Conservation (phyloP, 1,140 invertebrate genomes). For the Cydia fagiglandana region DNA sequence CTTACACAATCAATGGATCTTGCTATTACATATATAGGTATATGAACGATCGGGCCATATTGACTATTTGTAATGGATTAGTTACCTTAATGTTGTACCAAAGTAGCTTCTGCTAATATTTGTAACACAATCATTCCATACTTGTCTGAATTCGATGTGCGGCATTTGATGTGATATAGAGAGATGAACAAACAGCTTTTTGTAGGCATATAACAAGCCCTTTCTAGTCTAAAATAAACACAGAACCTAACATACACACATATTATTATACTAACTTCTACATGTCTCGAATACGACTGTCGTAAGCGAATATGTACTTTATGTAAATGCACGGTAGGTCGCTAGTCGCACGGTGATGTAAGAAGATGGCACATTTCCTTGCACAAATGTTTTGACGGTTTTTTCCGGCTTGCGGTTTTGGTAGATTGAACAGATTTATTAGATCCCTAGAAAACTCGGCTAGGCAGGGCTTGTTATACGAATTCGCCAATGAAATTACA, state of each 20-base stretch:
- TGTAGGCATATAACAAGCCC: not conserved
- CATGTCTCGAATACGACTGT: not conserved
- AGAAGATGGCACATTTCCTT: not conserved
- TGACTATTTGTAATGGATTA: constrained; percentile 26
- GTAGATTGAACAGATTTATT: not conserved
- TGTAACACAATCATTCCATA: constrained; percentile 63
- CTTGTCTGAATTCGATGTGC: constrained; percentile 61
- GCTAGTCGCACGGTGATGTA: too few species aligned
- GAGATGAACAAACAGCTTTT: constrained; percentile 64
- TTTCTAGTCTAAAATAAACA: not conserved
- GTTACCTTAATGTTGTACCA: constrained; percentile 41
- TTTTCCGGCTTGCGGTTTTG: not conserved
- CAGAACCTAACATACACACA: too few species aligned
- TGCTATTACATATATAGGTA: not conserved
- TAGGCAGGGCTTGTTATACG: constrained; percentile 9
- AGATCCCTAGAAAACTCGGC: not conserved
- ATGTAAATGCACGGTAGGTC: not conserved
- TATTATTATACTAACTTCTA: not conserved
- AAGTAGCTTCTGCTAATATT: constrained; percentile 37
- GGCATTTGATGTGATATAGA: constrained; percentile 72
- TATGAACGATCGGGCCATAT: not conserved
- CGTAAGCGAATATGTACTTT: not conserved
- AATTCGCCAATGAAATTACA: constrained; percentile 60
- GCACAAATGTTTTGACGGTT: not conserved
- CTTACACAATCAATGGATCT: too few species aligned